Conservation (phyloP, 2,888 invertebrate genomes). For the Pediacus dermestoides region DNA sequence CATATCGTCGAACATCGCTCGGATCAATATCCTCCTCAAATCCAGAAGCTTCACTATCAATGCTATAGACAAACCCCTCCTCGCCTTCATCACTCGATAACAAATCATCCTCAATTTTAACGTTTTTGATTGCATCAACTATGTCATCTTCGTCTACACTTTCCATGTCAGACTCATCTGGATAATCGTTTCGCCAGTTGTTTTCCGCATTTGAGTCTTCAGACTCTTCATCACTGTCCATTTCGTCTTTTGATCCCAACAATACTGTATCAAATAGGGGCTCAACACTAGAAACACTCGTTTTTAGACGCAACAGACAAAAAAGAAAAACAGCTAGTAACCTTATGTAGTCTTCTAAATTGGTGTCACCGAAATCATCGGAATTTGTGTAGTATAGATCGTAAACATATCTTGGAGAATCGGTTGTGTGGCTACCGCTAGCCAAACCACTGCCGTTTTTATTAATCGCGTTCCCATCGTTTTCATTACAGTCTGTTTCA, state of each 20-base stretch:
- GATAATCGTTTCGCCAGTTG: slow-evolving; percentile 75
- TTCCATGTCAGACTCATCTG: slow-evolving; percentile 55
- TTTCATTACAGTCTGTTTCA: slow-evolving; percentile 46
- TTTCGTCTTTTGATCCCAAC: slow-evolving; percentile 43
- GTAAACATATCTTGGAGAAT: slow-evolving; percentile 54
- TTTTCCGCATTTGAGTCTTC: slow-evolving; percentile 78
- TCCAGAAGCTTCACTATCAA: slow-evolving; percentile 44
- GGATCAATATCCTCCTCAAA: slow-evolving; percentile 49
- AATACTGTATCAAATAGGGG: slow-evolving; percentile 48
- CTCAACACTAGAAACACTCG: slow-evolving; percentile 42
- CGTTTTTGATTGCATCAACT: slow-evolving; percentile 54
- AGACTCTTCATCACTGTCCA: slow-evolving; percentile 53
- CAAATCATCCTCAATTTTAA: slow-evolving; percentile 39
- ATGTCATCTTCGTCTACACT: slow-evolving; percentile 63
- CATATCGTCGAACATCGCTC: slow-evolving; percentile 59
- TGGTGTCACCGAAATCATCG: slow-evolving; percentile 49
- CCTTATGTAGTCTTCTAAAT: slow-evolving; percentile 48
- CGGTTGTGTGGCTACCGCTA: not conserved
- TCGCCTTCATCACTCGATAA: slow-evolving; percentile 46
- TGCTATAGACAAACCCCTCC: slow-evolving; percentile 48
- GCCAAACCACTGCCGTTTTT: slow-evolving; percentile 15
- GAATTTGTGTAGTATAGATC: slow-evolving; percentile 61
- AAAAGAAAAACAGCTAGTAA: slow-evolving; percentile 22
- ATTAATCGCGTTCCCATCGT: slow-evolving; percentile 20
- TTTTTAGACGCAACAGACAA: slow-evolving; percentile 7